Evolutionary conservation across 2,113 vertebrate genomes (phyloP).

Genomic region (Elachura formosa): DNA sequence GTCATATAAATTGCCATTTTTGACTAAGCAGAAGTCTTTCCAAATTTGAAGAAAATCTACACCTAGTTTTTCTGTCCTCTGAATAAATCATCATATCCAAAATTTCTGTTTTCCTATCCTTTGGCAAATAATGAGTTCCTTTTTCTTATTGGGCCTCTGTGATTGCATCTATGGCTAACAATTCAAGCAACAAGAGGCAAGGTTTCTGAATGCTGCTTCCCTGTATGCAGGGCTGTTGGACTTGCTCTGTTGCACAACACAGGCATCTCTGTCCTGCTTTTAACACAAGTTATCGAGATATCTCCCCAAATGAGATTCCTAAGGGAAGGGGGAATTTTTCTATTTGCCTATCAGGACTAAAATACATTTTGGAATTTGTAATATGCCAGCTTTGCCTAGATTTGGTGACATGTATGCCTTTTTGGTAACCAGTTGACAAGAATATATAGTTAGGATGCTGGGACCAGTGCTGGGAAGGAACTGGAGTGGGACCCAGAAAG

Average conservation of each 20-base stretch:
- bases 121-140: not conserved
- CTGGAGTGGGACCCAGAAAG: not conserved
- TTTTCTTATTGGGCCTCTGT: not conserved
- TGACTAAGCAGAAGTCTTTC: not conserved
- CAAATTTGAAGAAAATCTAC: not conserved
- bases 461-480: not conserved
- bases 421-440: not conserved
- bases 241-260: fast-evolving
- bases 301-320: not conserved
- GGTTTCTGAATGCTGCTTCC: not conserved
- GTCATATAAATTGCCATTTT: not conserved
- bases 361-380: not conserved
- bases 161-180: not conserved
- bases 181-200: not conserved
- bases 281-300: not conserved
- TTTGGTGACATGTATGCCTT: not conserved
- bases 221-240: not conserved
- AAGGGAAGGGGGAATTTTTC: not conserved
- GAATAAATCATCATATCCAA: not conserved
- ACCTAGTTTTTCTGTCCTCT: not conserved
- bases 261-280: not conserved
- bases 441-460: not conserved
- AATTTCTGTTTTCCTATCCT: not conserved
- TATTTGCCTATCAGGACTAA: not conserved
- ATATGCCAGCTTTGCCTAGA: not conserved